phyloP scores from a whole-genome alignment of 2,888 invertebrate genomes.

The Alsophila aescularia region DNA sequence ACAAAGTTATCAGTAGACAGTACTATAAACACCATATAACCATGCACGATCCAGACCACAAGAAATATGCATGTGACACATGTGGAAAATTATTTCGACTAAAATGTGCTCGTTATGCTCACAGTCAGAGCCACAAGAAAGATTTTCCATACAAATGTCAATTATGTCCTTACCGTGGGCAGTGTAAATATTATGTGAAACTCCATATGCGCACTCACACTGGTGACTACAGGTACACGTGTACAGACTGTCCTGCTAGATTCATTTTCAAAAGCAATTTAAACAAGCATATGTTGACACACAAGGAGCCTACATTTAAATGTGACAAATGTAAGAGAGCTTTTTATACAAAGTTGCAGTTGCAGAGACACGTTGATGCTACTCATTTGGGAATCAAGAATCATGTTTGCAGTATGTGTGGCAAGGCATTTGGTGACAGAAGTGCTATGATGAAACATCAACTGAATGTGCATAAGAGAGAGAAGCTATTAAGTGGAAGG shows the following conservation, averaged over 20 bases:
- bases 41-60: conserved; percentile 62
- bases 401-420: conserved; percentile 64
- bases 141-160: conserved; percentile 64
- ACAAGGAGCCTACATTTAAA: conserved; percentile 59
- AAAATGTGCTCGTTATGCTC: conserved; percentile 61
- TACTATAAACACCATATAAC: conserved; percentile 63
- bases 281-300: conserved; percentile 62
- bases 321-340: conserved; percentile 63
- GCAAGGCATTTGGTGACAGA: conserved; percentile 67
- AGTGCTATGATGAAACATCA: conserved; percentile 71
- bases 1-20: conserved; percentile 56
- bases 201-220: conserved; percentile 63
- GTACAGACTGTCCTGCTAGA: conserved; percentile 63
- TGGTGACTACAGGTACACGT: conserved; percentile 63
- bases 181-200: conserved; percentile 57
- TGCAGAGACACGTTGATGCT: conserved; percentile 61
- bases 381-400: conserved; percentile 65
- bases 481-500: conserved; percentile 53
- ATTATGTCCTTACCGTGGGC: conserved; percentile 59
- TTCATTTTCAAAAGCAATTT: conserved; percentile 64
- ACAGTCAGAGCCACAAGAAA: conserved; percentile 57
- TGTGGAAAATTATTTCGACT: conserved; percentile 65
- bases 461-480: conserved; percentile 62
- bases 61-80: conserved; percentile 63
- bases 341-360: conserved; percentile 55